Evolutionary conservation across 1,140 invertebrate species (phyloP).

Genomic region (Brachionus paranguensis): DNA sequence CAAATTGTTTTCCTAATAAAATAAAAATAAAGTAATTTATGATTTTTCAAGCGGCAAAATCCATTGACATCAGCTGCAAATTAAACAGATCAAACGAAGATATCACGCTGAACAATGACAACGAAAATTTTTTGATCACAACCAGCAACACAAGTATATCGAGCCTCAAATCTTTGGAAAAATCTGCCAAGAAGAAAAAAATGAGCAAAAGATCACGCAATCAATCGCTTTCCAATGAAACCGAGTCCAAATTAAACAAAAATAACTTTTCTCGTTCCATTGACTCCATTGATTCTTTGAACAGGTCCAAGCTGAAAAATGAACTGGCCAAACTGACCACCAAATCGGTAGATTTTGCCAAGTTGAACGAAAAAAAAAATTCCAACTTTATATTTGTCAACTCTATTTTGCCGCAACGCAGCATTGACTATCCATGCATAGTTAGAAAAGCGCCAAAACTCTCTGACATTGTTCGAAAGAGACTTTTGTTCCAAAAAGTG

Average conservation of each 20-base stretch:
- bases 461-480: conserved; percentile 34
- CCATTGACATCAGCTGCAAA: not conserved
- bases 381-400: not conserved
- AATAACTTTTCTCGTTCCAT: conserved; percentile 6
- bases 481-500: conserved; percentile 31
- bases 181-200: not conserved
- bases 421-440: conserved; percentile 38
- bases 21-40: too few species aligned
- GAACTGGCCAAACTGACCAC: not conserved
- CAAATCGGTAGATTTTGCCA: conserved; percentile 28
- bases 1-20: too few species aligned
- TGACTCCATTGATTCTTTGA: conserved; percentile 33
- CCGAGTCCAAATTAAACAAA: not conserved
- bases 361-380: conserved; percentile 7
- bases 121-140: not conserved
- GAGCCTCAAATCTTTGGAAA: not conserved
- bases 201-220: not conserved
- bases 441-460: conserved; percentile 31
- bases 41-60: not conserved
- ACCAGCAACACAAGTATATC: not conserved
- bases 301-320: not conserved
- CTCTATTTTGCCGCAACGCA: not conserved
- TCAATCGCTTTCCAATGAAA: not conserved
- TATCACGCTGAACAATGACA: not conserved
- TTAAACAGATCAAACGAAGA: not conserved